Evolutionary conservation across 1,140 invertebrate species (phyloP).

Genomic region (Lucilia cuprina): DNA sequence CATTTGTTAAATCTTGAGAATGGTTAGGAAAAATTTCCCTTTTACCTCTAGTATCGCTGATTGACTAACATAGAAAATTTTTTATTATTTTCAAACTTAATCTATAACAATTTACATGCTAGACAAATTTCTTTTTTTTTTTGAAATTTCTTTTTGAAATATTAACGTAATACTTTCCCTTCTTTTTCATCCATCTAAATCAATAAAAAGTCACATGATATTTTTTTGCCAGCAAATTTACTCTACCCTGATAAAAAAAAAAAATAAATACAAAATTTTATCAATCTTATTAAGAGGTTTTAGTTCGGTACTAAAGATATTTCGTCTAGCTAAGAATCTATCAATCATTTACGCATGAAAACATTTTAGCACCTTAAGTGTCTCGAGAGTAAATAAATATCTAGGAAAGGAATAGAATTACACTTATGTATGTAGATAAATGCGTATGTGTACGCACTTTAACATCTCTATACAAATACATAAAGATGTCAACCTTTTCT

Average conservation of each 20-base stretch:
- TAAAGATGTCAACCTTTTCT: conserved; percentile 2
- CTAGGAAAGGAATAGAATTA: background rate
- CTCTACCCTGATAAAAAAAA: no score
- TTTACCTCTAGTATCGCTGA: no score
- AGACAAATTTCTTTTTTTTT: background rate
- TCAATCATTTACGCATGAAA: conserved; percentile 9
- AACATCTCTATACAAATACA: background rate
- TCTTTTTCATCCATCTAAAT: background rate
- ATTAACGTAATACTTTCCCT: background rate
- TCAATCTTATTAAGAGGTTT: conserved; percentile 4
- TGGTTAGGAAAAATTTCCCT: no score
- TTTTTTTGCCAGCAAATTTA: background rate
- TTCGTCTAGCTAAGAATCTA: background rate
- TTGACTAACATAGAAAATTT: no score
- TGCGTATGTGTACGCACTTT: background rate
- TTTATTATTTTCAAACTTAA: no score
- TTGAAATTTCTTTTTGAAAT: background rate
- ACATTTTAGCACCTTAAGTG: conserved; percentile 1
- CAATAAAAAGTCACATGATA: background rate
- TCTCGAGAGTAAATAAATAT: background rate
- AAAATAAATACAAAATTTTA: background rate
- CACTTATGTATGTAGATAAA: background rate
- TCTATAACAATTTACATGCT: no score
- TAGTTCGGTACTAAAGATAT: background rate
- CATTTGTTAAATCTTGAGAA: no score